Evolutionary conservation across 2,113 vertebrate species (phyloP).

Genomic region (Maccullochella peelii): DNA sequence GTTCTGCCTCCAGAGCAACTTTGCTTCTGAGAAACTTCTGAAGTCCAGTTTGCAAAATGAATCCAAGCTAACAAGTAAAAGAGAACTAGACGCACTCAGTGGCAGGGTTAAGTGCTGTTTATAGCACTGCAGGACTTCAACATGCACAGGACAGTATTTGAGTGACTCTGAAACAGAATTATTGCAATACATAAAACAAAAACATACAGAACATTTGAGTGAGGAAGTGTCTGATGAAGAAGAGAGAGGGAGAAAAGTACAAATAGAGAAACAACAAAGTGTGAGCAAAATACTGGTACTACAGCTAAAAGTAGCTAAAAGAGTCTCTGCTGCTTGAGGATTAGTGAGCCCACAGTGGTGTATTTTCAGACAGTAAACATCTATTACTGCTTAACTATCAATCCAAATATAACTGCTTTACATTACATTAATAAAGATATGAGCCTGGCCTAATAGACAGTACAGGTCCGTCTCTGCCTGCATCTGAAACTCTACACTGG

Average conservation of each 20-base stretch:
- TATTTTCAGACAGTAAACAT: conserved; percentile 56
- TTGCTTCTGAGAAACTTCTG: neutral
- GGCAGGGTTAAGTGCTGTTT: neutral
- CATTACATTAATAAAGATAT: neutral
- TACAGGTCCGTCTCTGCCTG: too few relatives aligned
- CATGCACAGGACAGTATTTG: neutral
- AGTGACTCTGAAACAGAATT: neutral
- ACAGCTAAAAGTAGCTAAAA: conserved; percentile 60
- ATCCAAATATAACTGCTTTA: conserved; percentile 7
- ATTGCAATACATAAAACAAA: neutral
- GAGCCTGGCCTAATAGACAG: neutral
- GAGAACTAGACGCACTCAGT: neutral
- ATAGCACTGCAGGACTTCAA: neutral
- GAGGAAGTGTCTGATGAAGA: neutral
- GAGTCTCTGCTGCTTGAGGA: conserved; percentile 63
- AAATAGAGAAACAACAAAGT: neutral
- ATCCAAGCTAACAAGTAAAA: neutral
- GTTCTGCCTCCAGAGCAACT: neutral
- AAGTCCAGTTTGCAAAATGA: neutral
- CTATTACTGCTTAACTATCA: neutral
- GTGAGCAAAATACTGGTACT: neutral
- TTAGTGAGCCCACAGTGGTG: conserved; percentile 43
- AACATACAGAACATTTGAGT: neutral
- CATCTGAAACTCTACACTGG: too few relatives aligned
- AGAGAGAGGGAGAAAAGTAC: neutral